Evolutionary conservation across 2,888 invertebrate species (phyloP), one percentile per base, ranked within the genome.

Genomic region (Scaptomyza flava): DNA sequence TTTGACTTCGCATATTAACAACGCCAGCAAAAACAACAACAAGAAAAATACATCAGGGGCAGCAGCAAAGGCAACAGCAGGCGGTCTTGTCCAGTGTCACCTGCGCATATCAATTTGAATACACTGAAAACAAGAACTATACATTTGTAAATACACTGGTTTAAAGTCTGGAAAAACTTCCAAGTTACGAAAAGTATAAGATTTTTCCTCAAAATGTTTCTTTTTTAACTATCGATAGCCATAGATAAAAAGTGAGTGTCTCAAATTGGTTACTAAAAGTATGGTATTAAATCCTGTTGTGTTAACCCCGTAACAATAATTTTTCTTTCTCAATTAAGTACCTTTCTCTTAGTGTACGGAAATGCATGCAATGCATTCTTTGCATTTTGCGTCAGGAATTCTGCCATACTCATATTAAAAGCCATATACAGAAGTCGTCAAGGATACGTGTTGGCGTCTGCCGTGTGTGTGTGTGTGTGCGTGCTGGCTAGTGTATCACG

Each of bases 401-500:
- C 42, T 64, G 27, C 34, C 34, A n/a, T 14, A 43, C 65, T 64
- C 62, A 63, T 67, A 79, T 75, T 70, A 51, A 72, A 51, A 64
- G 36, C 33, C 62, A 51, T 34, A n/a, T 30, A 14, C 43, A 36
- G 51, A 42, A 41, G 33, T 33, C n/a, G 12, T 33, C 46, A 27
- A 41, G 46, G 61, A 50, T 30, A 64, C 64, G 52, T 64, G 63
- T 38, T 17, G 36, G 63, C 23, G 52, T 11, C 31, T 31, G n/a
- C 33, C 14, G 7, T 30, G 14, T 23, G 31, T 14, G 11, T 6
- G 52, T 38, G 51, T 34, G 27, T 33, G 38, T 27, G 30, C 45
- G 38, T 27, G 41, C 34, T 27, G 31, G 38, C 33, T 42, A 71
- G 68, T 63, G 78, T 70, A 69, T 72, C 89, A 89, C 89, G 89